Base-by-base conservation (phyloP, 2,888 invertebrate species). In the Molorchus minor region DNA sequence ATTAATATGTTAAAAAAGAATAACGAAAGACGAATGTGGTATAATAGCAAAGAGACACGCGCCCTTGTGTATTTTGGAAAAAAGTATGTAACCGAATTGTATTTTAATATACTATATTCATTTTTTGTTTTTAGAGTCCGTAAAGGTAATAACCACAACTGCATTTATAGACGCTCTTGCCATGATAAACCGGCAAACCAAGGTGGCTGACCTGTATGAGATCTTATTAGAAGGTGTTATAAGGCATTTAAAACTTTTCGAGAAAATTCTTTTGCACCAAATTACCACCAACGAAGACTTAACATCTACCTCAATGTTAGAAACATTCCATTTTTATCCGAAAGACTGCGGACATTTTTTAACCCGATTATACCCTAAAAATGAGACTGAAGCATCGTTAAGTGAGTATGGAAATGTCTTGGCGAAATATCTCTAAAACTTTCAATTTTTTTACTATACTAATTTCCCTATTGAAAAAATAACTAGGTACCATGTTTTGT, bases 321-420 rank as follows among this genome's bases (percentile, higher is more conserved):
- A 87, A 78, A 86, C 88, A 40, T 87, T 87, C 76, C 94, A 95
- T 78, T 94, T 91, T 76, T 86, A 87, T 64, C 89, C 91, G 8
- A 77, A 81, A 62, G 85, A 86, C 64, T 85, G 90, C 70, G 90
- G 91, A 1, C 92, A 93, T 79, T 90, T 93, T 71, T 77, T 94
- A 15, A 91, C 93, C 7, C 84, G 89, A 67, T 83, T 91, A 38
- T 90, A 92, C 75, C 87, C 91, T 12, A 85, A 85, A 71, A 85
- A 83, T 56, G 82, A 86, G 44, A 81, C 86, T 2, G 91, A 93
- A 74, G 87, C 88, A 63, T 85, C 86, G 65, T 85, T 89, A 76
- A 85, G 90, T 89, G 84, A 84, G 84, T 75, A 17, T 10, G 51
- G 29, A 20, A 30, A 52, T 8, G 38, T 20, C 30, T 15, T 19